These are phyloP conservation scores for Procambarus clarkii DNA, from an alignment of 1,140 invertebrate species.

Conservation along the genomic window DNA sequence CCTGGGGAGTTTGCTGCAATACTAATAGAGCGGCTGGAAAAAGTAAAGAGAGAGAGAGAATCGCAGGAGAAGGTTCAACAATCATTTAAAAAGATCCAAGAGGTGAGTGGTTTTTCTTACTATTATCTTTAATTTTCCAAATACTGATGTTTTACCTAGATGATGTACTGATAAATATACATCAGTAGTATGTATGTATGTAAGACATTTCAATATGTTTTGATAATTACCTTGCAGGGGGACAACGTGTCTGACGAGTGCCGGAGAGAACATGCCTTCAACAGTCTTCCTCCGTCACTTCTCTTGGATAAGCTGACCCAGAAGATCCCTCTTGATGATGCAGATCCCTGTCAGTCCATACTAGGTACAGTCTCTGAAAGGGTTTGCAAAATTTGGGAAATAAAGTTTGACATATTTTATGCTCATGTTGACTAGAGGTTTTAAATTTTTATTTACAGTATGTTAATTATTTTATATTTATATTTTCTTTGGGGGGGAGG, in stretches of 20 bases:
- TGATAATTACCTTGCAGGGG: constrained; percentile 15
- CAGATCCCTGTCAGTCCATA: constrained; percentile 54
- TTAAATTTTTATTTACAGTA: too few relatives aligned
- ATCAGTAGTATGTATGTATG: background rate
- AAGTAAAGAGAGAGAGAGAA: constrained; percentile 58
- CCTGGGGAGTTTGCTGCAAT: constrained; percentile 55
- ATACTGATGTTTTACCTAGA: too few relatives aligned
- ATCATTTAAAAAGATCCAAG: constrained; percentile 56
- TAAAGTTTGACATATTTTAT: too few relatives aligned
- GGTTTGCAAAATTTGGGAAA: too few relatives aligned
- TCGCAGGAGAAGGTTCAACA: constrained; percentile 62
- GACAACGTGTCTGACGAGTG: constrained; percentile 64
- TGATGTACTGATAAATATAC: too few relatives aligned
- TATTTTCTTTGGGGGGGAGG: too few relatives aligned
- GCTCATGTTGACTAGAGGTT: too few relatives aligned
- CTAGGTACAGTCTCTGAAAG: constrained; percentile 19
- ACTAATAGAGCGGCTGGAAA: constrained; percentile 56
- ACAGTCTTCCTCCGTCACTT: constrained; percentile 62
- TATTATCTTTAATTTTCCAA: background rate
- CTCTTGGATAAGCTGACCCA: constrained; percentile 48
- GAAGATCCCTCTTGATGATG: constrained; percentile 59
- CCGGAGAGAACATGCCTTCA: constrained; percentile 54
- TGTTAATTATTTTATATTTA: too few relatives aligned
- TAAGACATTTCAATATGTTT: too few relatives aligned
- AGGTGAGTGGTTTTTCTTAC: background rate